Base-by-base conservation (phyloP, 2,888 invertebrate species). In the Cephus runcator region DNA sequence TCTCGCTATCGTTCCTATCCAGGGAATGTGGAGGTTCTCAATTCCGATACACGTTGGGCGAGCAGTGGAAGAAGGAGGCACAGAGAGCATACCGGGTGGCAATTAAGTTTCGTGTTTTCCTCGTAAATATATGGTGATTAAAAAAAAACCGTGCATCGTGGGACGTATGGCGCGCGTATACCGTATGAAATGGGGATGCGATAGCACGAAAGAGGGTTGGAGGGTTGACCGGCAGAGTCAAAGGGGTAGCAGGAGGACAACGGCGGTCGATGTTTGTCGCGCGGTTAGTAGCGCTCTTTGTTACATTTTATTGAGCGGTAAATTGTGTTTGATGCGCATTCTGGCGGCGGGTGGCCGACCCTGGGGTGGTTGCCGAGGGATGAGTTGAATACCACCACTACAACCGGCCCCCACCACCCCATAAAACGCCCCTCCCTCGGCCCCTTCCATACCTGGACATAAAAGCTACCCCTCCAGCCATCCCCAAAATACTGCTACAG, bases 231-330 rank as follows among this genome's bases (percentile, higher is more conserved):
- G 40, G 3, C n/a, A 68, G 11, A 31, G 31, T 15, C 34, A 34
- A 34, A 68, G 73, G 4, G 35, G 30, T 33, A n/a, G 23, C 30
- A 34, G 56, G 75, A 34, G 35, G 31, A 75, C 75, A 71, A 69
- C 69, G 75, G 71, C 56, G 74, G 77, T 56, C 75, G 77, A 77
- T 77, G 77, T 77, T 77, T 77, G 75, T 77, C 77, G 69, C 75
- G 36, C 75, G 77, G 77, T 77, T 77, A 77, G 77, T 77, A 77
- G 40, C 75, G 76, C 75, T 77, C 77, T 77, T 77, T 77, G 77
- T 77, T 77, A 77, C 77, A 77, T 77, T 77, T 77, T 77, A 77
- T 77, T 77, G 77, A 77, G 77, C 77, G 77, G 77, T 77, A 77
- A 77, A 77, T 77, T 77, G 77, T 77, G 77, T 77, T 77, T 77